Percentiles rank a stretch among this genome's conserved stretches.
These are phyloP conservation scores for Rhyzopertha dominica DNA, from an alignment of 1,140 invertebrate species.

Conservation along the genomic window DNA sequence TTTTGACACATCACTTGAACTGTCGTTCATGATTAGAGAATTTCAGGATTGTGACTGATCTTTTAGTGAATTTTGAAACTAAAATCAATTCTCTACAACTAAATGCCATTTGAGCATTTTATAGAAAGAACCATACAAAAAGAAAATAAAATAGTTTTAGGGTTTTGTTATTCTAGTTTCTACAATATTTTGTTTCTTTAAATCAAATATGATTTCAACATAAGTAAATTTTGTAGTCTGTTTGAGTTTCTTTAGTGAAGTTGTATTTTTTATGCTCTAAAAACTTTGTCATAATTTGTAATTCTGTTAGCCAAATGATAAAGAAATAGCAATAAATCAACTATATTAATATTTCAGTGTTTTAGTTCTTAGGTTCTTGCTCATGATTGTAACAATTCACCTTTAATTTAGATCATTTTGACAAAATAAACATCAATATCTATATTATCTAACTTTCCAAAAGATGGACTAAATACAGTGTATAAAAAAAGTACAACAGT, in stretches of 20 bases:
- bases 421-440: neutral
- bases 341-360: too few relatives aligned
- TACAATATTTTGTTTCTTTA: neutral
- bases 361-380: slow-evolving; percentile 2
- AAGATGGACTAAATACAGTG: neutral
- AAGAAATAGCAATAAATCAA: too few relatives aligned
- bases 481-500: too few relatives aligned
- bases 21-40: too few relatives aligned
- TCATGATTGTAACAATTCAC: neutral
- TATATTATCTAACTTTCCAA: neutral
- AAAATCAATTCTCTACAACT: neutral
- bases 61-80: too few relatives aligned
- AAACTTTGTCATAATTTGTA: neutral
- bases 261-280: neutral
- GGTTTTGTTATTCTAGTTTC: neutral
- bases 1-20: too few relatives aligned
- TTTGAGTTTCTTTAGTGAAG: neutral
- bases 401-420: neutral
- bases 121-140: neutral
- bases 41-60: too few relatives aligned
- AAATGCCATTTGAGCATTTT: neutral
- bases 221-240: neutral
- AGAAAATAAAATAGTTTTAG: neutral
- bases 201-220: neutral
- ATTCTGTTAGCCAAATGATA: too few relatives aligned